Base-by-base conservation (phyloP, 2,113 vertebrate genomes). In the Climacteris rufus region DNA sequence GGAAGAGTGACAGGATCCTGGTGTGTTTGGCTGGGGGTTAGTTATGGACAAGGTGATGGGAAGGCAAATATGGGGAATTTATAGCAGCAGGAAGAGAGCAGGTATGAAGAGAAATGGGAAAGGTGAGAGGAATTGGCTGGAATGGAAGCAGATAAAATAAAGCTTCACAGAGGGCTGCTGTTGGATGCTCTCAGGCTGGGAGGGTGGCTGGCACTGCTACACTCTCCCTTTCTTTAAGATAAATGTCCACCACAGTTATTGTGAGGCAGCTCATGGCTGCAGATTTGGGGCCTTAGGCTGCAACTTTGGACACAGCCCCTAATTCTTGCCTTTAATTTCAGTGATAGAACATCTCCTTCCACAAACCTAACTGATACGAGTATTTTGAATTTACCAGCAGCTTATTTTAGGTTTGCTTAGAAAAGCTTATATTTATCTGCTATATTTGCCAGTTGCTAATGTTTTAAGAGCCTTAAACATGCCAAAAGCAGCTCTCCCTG, bases 251-350 rank as follows among this genome's bases (percentile, higher is more conserved):
- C 27, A 24, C 5, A 69, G n/a, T 49, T n/a, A n/a, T 1, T 64
- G 31, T 35, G 39, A 27, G 33, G 9, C 1, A 24, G 19, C 57
- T 83, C 1, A 2, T 12, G 35, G 50, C 42, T 66, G 63, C 44
- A 47, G 17, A 18, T 33, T 39, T 50, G 66, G 15, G 27, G 37
- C 47, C 40, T 35, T 40, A 10, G 42, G 22, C 19, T 0, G 7
- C 50, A 83, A 49, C 0, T 0, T 2, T 35, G 47, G 33, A 16
- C 63, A 19, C 14, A 13, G 23, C 11, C 17, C 13, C 9, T 22
- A 3, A 2, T 39, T 79, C 24, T 61, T 23, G 31, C 39, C 53
- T n/a, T 74, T 18, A 61, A 47, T 40, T 69, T 57, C 25, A 2
- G 3, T 30, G 37, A 15, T 22, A 63, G 54, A 78, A 15, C 11